Percentiles rank a stretch among this genome's conserved stretches.
These are phyloP conservation scores for Papilio machaon DNA, from an alignment of 1,140 invertebrate species.

Conservation along the genomic window DNA sequence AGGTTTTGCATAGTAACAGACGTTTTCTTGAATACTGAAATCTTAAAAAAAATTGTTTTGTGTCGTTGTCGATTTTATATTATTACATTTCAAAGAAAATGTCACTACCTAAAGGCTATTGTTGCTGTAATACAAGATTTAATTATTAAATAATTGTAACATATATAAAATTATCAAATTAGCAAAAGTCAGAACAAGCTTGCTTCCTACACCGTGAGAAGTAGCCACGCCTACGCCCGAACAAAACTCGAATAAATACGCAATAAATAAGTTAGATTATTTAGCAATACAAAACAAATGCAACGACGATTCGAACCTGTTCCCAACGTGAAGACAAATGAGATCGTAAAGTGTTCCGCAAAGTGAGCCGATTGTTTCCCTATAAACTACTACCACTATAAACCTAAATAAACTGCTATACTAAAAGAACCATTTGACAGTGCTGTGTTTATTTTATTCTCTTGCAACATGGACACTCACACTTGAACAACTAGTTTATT, in stretches of 20 bases:
- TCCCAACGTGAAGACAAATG: conserved; percentile 57
- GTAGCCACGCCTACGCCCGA: conserved; percentile 57
- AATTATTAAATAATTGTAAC: neutral
- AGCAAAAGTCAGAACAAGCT: conserved; percentile 2
- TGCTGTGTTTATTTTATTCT: neutral
- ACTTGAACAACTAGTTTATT: neutral
- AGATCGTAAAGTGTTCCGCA: conserved; percentile 58
- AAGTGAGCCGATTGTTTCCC: conserved; percentile 18
- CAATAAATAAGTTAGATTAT: conserved; percentile 68
- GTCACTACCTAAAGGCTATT: too few species aligned
- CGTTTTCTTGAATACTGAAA: too few species aligned
- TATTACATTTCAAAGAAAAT: too few species aligned
- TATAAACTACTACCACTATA: conserved; percentile 12
- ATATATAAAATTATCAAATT: neutral
- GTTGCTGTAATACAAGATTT: neutral
- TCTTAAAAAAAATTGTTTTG: too few species aligned
- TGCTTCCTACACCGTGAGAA: conserved; percentile 51
- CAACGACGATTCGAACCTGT: conserved; percentile 48
- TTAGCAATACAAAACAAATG: conserved; percentile 50
- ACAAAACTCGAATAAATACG: conserved; percentile 61
- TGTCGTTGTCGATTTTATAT: too few species aligned
- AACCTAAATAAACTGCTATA: neutral
- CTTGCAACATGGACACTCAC: neutral
- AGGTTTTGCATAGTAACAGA: too few species aligned
- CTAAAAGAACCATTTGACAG: conserved; percentile 15